Evolutionary conservation across 1,140 invertebrate species (phyloP), one percentile per base, ranked within the genome.

Genomic region (Mylabris phalerata): DNA sequence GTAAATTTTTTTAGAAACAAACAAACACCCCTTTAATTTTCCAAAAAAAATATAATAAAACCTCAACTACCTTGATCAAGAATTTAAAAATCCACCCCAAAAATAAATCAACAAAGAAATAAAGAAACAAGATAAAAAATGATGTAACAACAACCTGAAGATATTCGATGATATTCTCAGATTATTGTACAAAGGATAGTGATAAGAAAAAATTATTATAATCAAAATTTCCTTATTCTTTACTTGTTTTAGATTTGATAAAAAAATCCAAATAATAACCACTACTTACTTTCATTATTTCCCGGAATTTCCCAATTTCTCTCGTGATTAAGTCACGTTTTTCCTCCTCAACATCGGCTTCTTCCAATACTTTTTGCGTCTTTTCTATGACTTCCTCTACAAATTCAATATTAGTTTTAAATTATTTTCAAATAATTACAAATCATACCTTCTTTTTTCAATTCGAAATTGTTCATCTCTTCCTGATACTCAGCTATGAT

Each of bases 261-360:
- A 40, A 6, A 40, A 40, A 40, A 10, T 40, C 6, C 6, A 40
- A 40, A 40, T 62, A 19, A 19, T 51, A 27, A 7, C 10, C 4
- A 42, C 13, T 57, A 73, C 73, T 83, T 86, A 94, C 92, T 89
- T 95, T 95, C 88, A 95, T 95, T 58, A 92, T 90, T 80, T 97
- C 94, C 54, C 95, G 83, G 77, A 98, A 98, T 77, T 94, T 95
- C 62, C 92, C 92, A 76, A 98, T 98, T 82, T 98, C 95, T 64
- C 87, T 82, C 66, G 93, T 94, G 63, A 98, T 98, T 60, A 98
- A 82, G 75, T 90, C 88, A n/a, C 93, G 84, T 75, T 97, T 96
- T 72, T 95, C 95, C 77, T 98, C 95, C 77, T 98, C 95, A 55
- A 97, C 85, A 70, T 94, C 88, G 4, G 88, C 87, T 66, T 91